Base-by-base conservation (phyloP, 2,113 vertebrate genomes). In the Pogonocichla stellata region DNA sequence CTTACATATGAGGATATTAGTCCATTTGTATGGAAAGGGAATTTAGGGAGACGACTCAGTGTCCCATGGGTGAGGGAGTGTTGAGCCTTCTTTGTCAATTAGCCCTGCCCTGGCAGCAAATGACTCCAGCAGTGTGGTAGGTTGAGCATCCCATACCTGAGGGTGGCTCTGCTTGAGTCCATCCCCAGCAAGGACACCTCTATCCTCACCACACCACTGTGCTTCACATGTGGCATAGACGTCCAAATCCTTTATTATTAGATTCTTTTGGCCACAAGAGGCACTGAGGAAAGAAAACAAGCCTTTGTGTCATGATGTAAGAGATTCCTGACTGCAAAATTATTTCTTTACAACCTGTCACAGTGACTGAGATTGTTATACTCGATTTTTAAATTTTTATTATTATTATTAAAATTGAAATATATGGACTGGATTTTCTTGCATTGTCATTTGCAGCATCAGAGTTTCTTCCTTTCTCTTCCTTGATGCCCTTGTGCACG, bases 401-500 rank as follows among this genome's bases (percentile, higher is more conserved):
- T 19, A 14, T 51, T 36, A 19, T 66, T 70, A 15, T n/a, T 48
- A 20, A 14, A 67, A 75, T 45, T 40, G 8, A 60, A 92, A 53
- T 75, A 22, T 13, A 47, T 50, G 17, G 71, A n/a, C 69, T 80
- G 40, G 9, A 53, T 90, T 85, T 86, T 94, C 40, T 62, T 40
- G 26, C 22, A 33, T 14, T 86, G 85, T 86, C 26, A 43, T 94
- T 77, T 54, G 16, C 43, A 70, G 22, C 17, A 3, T 80, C 58
- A 61, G 3, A 87, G 90, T 91, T 94, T 66, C 36, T 70, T 88
- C 33, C 34, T 88, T 58, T 70, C 33, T 90, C 38, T 92, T 86
- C 62, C 36, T 40, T 64, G 42, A 51, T 38, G 8, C 61, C n/a
- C 10, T n/a, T 14, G 38, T 34, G 14, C 18, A 13, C 5, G 2